Base-by-base conservation (phyloP, 2,797 vertebrate genomes). In the Brachymystax lenok region DNA sequence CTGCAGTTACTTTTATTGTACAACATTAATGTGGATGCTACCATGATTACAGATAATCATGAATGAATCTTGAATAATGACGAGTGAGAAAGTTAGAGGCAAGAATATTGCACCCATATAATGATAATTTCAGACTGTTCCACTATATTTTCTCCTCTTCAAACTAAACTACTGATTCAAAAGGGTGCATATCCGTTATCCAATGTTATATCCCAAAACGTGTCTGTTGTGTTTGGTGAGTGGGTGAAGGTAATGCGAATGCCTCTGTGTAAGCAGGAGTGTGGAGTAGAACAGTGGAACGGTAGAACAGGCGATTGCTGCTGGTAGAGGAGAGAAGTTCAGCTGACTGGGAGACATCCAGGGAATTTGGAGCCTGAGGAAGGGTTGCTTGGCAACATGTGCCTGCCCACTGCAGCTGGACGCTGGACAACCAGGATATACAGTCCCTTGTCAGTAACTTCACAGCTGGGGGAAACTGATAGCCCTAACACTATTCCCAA, bases 361-460 rank as follows among this genome's bases (percentile, higher is more conserved):
- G 75, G 68, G 80, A 73, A 75, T 70, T 66, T 73, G 73, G 64
- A 82, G 54, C 74, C 72, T 82, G 75, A 82, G 79, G 59, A 27
- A 19, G 5, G 28, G 85, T 87, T 85, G 81, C 83, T 67, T 85
- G 82, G 85, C 79, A 87, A 87, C 80, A 72, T 67, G 68, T 59
- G 64, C 71, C 54, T 67, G 78, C 72, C 70, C 74, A 84, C 76
- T 30, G 74, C 73, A 78, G 78, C 73, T 77, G 66, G 27, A 74
- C 71, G 59, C 77, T 80, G 83, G 77, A 77, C n/a, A 8, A 35
- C 46, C 73, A 67, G 19, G 19, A 59, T 1, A 10, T 21, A 12
- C 59, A 21, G n/a, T 0, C 21, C 59, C 59, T 24, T 10, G 21
- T 61, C 21, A 61, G 59, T 12, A 24, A 61, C 21, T 21, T 61